These are phyloP conservation scores for Nycticryphes semicollaris DNA, from an alignment of 2,113 vertebrate genomes.

Conservation along the genomic window DNA sequence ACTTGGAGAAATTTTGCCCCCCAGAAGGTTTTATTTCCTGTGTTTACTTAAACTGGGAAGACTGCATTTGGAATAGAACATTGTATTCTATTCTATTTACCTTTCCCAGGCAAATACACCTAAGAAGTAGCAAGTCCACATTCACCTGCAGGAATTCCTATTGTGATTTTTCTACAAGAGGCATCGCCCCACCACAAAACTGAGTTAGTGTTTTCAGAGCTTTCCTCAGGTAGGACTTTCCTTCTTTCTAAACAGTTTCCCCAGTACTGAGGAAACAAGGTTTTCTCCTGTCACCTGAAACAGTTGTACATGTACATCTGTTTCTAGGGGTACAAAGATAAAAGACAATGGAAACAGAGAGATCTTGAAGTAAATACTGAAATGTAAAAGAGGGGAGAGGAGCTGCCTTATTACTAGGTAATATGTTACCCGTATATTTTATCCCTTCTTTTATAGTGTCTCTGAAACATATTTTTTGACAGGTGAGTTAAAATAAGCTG, in stretches of 20 bases:
- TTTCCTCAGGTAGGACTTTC: neutral
- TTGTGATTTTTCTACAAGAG: neutral
- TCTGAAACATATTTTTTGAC: neutral
- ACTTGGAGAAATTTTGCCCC: neutral
- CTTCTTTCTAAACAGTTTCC: neutral
- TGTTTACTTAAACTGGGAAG: neutral
- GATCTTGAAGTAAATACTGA: neutral
- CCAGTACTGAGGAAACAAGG: neutral
- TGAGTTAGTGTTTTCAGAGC: neutral
- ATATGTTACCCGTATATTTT: neutral
- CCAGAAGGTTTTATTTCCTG: neutral
- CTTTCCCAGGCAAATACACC: neutral
- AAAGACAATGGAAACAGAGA: neutral
- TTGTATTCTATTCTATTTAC: neutral
- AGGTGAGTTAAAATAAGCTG: neutral
- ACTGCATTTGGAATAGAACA: neutral
- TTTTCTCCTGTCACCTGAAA: neutral
- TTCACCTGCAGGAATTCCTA: neutral
- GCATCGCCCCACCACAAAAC: neutral
- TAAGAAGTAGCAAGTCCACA: neutral
- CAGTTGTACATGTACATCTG: neutral
- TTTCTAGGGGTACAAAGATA: neutral
- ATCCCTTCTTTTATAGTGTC: neutral
- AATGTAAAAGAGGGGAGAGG: neutral
- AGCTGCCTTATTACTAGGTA: neutral